These are phyloP conservation scores for Eupristina koningsbergeri DNA, from an alignment of 1,140 invertebrate species.

Conservation along the genomic window DNA sequence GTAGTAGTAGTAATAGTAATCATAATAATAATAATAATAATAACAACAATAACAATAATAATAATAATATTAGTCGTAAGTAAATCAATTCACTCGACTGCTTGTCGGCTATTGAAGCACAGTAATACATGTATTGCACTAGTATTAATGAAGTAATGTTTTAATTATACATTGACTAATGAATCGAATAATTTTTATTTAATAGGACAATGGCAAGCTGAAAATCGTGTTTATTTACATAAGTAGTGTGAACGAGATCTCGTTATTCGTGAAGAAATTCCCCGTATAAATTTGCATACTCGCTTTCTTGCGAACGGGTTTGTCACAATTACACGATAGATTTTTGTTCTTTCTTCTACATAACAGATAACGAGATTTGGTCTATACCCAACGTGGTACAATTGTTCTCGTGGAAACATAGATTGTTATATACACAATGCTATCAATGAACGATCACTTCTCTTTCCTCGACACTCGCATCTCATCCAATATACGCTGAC, in stretches of 20 bases:
- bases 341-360: constrained; percentile 6
- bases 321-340: constrained; percentile 18
- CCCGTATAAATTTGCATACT: background rate
- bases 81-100: too few relatives aligned
- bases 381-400: background rate
- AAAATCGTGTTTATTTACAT: background rate
- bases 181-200: background rate
- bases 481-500: constrained; percentile 47
- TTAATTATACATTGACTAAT: background rate
- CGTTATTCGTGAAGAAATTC: constrained; percentile 21
- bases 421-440: background rate
- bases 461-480: constrained; percentile 17
- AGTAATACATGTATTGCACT: background rate
- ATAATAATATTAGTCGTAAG: too few relatives aligned
- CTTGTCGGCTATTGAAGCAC: background rate
- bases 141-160: background rate
- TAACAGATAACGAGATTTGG: constrained; percentile 29
- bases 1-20: too few relatives aligned
- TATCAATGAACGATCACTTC: constrained; percentile 38
- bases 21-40: too few relatives aligned
- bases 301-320: background rate
- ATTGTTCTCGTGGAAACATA: background rate
- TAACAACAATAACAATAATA: too few relatives aligned
- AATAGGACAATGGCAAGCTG: background rate
- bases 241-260: background rate